These are phyloP conservation scores for Nannobrachium achirus DNA, from an alignment of 2,113 vertebrate species.

Conservation along the genomic window DNA sequence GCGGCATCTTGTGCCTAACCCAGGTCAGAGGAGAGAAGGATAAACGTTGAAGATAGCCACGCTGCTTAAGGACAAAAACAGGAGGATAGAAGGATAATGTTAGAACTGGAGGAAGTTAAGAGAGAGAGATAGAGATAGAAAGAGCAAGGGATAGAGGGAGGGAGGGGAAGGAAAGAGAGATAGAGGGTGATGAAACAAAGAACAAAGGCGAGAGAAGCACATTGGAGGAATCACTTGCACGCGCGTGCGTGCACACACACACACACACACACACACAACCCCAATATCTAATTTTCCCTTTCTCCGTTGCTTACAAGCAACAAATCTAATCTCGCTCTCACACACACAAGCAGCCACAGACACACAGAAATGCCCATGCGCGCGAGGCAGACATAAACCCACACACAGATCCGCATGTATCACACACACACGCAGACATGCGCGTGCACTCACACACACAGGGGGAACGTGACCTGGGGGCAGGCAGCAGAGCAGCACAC, in stretches of 20 bases:
- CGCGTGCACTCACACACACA: conserved; percentile 27
- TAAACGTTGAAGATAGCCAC: conserved; percentile 32
- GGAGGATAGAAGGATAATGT: conserved; percentile 39
- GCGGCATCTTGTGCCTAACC: conserved; percentile 74
- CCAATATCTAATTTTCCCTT: conserved; percentile 8
- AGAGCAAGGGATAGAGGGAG: neutral
- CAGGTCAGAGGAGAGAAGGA: conserved; percentile 66
- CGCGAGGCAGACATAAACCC: neutral
- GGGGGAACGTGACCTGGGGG: conserved; percentile 70
- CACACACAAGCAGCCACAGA: conserved; percentile 35
- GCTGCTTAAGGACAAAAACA: conserved; percentile 47
- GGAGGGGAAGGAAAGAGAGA: neutral
- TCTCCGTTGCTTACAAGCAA: conserved; percentile 10
- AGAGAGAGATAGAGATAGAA: conserved; percentile 3
- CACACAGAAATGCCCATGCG: neutral
- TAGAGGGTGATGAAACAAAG: conserved; percentile 40
- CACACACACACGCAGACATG: conserved; percentile 15
- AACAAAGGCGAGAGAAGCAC: conserved; percentile 36
- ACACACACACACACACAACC: conserved; percentile 10
- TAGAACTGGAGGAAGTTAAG: conserved; percentile 13
- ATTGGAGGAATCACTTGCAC: conserved; percentile 39
- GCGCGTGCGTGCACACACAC: neutral
- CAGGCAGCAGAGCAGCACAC: conserved; percentile 67
- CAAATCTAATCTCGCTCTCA: conserved; percentile 22
- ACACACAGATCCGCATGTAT: conserved; percentile 3